Evolutionary conservation across 2,113 vertebrate species (phyloP), one percentile per base, ranked within the genome.

Genomic region (Microcebus ravelobensis): DNA sequence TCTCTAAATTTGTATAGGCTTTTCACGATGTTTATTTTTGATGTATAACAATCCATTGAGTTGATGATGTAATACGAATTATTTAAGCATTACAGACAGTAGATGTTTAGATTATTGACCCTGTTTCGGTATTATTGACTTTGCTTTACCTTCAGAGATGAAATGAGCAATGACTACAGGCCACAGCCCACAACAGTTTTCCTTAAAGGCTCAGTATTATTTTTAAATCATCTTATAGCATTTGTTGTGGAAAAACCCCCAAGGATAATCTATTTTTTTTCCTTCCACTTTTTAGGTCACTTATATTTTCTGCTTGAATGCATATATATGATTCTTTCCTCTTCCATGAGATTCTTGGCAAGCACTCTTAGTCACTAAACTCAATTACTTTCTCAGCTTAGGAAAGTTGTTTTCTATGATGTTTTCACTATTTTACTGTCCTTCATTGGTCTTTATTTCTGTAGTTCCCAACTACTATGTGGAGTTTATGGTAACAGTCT

Each of bases 221-320:
- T 89, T 94, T 74, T 55, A 61, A 96, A 81, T 70, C 31, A 70
- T 39, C 70, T 74, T 29, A 34, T 0, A 2, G 14, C 15, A 61
- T 92, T 82, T 82, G 31, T 59, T 36, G 20, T 12, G n/a, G 84
- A 74, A 76, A 59, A 81, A 1, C 0, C 55, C 92, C 89, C n/a
- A 50, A 61, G 59, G n/a, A 76, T 29, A 74, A 90, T 52, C 39
- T 90, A 45, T 29, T 81, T 80, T 81, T 81, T 95, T 61, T 27
- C 39, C 42, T 80, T 57, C 63, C 27, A 31, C 3, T 92, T 88
- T 91, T 86, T 48, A 70, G 73, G 65, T 74, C 89, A 70, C 2
- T 52, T 81, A n/a, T n/a, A 17, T 76, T 85, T 90, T 31, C 59
- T 63, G 50, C n/a, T 74, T 14, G 4, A 36, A 79, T 21, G 39